Evolutionary conservation across 53 echinoderm and acorn worm species (phyloP).

Genomic region (Paelopatides confundens): DNA sequence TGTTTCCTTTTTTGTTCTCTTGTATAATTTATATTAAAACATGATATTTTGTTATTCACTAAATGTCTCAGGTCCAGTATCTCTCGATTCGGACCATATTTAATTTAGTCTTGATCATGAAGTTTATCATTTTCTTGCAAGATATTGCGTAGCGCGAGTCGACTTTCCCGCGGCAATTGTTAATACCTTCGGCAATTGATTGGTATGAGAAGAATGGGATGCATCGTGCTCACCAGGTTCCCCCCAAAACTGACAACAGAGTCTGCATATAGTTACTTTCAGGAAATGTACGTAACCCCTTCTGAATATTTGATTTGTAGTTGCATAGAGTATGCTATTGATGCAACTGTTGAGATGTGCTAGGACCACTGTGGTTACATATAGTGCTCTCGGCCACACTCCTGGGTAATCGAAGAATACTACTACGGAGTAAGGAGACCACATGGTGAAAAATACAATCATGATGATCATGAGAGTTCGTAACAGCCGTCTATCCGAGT

Average conservation of each 20-base stretch:
- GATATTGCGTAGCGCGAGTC: too few relatives aligned
- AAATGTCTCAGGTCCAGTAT: too few relatives aligned
- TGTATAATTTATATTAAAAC: too few relatives aligned
- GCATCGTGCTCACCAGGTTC: not conserved
- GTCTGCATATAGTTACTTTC: not conserved
- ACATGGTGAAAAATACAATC: conserved; percentile 82
- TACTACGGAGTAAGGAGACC: conserved; percentile 80
- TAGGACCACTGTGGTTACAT: conserved; percentile 67
- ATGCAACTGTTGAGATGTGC: conserved; percentile 89
- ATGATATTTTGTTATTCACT: too few relatives aligned
- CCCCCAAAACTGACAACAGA: not conserved
- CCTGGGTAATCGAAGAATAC: conserved; percentile 67
- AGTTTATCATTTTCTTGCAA: too few relatives aligned
- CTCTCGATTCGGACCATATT: too few relatives aligned
- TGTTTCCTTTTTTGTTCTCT: too few relatives aligned
- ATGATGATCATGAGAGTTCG: conserved; percentile 77
- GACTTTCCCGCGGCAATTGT: too few relatives aligned
- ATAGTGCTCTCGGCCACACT: conserved; percentile 67
- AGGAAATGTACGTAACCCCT: conserved; percentile 63
- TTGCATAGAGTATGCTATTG: conserved; percentile 86
- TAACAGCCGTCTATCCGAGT: conserved; percentile 63
- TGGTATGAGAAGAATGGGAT: too few relatives aligned
- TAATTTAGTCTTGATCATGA: too few relatives aligned
- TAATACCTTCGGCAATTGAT: too few relatives aligned
- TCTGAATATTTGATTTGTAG: conserved; percentile 81